Conservation (phyloP, 2,888 invertebrate species). For the Germaria angustata region DNA sequence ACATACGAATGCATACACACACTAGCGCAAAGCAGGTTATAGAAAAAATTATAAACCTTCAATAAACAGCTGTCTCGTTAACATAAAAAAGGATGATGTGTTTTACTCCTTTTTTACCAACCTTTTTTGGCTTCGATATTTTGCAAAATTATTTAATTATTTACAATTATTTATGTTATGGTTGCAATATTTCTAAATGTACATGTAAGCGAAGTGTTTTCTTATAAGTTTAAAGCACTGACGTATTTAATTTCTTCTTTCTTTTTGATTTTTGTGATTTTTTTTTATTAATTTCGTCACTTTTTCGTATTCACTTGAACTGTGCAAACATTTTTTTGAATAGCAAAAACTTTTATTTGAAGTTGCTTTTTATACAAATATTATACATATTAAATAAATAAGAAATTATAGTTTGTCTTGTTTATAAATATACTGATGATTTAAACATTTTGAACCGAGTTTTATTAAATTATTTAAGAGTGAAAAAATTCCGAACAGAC, state of each 20-base stretch:
- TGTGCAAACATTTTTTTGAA: constrained; percentile 34
- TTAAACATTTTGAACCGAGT: constrained; percentile 43
- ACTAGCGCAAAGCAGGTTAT: background rate
- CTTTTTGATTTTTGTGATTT: constrained; percentile 21
- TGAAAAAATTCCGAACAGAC: constrained; percentile 60
- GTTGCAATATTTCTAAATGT: background rate
- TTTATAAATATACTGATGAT: constrained; percentile 17
- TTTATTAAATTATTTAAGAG: constrained; percentile 38
- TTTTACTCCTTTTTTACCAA: constrained; percentile 15
- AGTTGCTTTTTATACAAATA: background rate
- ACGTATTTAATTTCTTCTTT: constrained; percentile 30
- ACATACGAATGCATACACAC: background rate
- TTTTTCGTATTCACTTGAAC: constrained; percentile 36
- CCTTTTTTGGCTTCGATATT: constrained; percentile 29
- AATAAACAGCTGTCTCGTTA: constrained; percentile 55
- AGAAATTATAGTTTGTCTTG: background rate
- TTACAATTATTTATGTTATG: background rate
- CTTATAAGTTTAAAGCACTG: constrained; percentile 40
- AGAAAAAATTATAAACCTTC: constrained; percentile 8
- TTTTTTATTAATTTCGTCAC: constrained; percentile 54
- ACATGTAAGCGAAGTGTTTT: background rate
- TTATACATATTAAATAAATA: constrained; percentile 3
- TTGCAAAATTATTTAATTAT: background rate
- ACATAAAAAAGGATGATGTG: background rate
- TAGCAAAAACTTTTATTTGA: background rate